Conservation (phyloP, 2,888 invertebrate genomes). For the Mantis religiosa region DNA sequence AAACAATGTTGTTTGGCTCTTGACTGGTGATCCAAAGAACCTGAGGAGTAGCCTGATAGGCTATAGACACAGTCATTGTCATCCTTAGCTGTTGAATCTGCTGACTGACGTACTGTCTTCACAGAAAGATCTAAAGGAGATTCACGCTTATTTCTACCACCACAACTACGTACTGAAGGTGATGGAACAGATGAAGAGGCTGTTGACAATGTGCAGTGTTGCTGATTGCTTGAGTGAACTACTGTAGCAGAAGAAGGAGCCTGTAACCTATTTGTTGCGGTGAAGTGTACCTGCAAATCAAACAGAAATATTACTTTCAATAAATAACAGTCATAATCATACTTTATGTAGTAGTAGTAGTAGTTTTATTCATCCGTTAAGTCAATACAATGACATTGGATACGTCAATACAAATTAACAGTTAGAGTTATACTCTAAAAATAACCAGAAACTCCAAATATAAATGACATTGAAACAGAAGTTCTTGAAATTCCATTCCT, state of each 20-base stretch:
- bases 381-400: too few relatives aligned
- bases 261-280: background rate
- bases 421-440: too few relatives aligned
- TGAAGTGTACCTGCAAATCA: background rate
- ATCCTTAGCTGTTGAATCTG: constrained; percentile 79
- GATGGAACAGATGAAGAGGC: background rate
- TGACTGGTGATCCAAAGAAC: constrained; percentile 37
- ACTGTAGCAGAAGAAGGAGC: background rate
- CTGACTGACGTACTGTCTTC: constrained; percentile 82
- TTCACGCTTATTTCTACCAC: constrained; percentile 55
- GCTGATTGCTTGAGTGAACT: background rate
- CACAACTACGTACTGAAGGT: constrained; percentile 14
- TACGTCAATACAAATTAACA: too few relatives aligned
- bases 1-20: constrained; percentile 39
- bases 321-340: background rate
- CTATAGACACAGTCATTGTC: constrained; percentile 48
- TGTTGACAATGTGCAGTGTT: constrained; percentile 11
- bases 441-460: too few relatives aligned
- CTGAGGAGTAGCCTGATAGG: constrained; percentile 24
- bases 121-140: constrained; percentile 85
- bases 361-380: too few relatives aligned
- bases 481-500: too few relatives aligned
- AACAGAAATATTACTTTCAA: background rate
- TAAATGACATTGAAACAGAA: too few relatives aligned
- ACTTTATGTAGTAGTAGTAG: too few relatives aligned